Percentiles rank a stretch among this genome's conserved stretches.
Evolutionary conservation across 2,797 vertebrate genomes (phyloP).

Genomic region (Eulemur albifrons): DNA sequence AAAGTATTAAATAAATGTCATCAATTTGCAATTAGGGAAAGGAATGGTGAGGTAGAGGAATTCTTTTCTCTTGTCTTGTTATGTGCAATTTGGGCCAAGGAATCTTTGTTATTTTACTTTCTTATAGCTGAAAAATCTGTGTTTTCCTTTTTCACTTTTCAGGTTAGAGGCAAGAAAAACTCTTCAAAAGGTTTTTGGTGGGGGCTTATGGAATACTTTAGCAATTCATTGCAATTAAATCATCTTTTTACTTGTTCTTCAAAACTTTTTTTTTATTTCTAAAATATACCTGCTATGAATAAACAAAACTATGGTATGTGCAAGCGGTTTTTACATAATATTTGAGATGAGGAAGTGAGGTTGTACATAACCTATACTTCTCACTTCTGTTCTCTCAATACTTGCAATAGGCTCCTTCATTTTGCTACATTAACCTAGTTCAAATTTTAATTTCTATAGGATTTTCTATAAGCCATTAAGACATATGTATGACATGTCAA

Average conservation of each 20-base stretch:
- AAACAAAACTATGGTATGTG: neutral
- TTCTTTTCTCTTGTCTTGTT: slow-evolving; percentile 13
- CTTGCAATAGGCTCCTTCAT: neutral
- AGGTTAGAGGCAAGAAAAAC: slow-evolving; percentile 27
- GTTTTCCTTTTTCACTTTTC: slow-evolving; percentile 47
- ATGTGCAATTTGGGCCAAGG: neutral
- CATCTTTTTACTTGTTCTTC: neutral
- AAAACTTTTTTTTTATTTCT: neutral
- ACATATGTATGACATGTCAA: neutral
- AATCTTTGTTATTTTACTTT: neutral
- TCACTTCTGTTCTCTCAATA: neutral
- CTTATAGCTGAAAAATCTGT: neutral
- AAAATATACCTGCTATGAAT: neutral
- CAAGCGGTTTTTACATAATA: neutral
- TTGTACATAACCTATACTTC: neutral
- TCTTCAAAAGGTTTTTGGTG: neutral
- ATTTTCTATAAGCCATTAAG: neutral
- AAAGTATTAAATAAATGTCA: slow-evolving; percentile 40
- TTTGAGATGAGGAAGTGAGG: neutral
- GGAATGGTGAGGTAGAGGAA: neutral
- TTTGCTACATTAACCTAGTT: neutral
- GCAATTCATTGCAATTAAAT: neutral
- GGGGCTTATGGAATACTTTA: neutral
- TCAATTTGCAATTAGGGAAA: neutral
- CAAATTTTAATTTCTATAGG: neutral